Evolutionary conservation across 2,113 vertebrate genomes (phyloP), one percentile per base, ranked within the genome.

Genomic region (Pseudopipra pipra): DNA sequence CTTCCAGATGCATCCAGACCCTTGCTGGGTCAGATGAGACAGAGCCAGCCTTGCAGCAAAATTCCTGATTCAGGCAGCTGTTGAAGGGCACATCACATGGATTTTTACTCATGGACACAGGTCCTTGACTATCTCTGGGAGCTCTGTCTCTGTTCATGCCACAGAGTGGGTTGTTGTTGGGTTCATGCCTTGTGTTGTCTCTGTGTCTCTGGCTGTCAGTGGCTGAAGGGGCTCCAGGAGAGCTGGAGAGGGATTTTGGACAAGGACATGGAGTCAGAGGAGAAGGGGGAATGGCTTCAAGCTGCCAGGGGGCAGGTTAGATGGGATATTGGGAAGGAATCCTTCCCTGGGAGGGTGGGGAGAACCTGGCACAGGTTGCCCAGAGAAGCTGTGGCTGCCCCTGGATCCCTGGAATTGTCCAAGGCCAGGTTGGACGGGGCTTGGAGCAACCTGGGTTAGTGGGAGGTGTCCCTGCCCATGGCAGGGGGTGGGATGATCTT

Each of bases 341-440:
- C 2, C 0, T 2, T 55, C 1, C 1, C 41, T 73, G 7, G 6
- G n/a, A 65, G 41, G 18, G 19, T 1, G 28, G 1, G 1, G 2
- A 65, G n/a, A n/a, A 23, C 49, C 82, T 65, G 59, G 35, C 54
- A 49, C 35, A 49, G 65, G 22, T 1, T 39, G 41, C 18, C 23
- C 54, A 49, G 43, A 41, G 68, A 0, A 65, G 59, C 58, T 73
- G 58, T 39, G 49, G 27, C 58, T 85, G 58, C 14, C 14, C 23
- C 41, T 51, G 49, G 49, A 55, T 85, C 59, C 28, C 70, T 55
- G 49, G n/a, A 0, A 85, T 59, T 65, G 70, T 12, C n/a, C 49
- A 4, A 84, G 33, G 22, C 33, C 11, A 2, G 16, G 21, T 0
- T 73, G 46, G 46, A 52, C 1, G 1, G 31, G 20, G 31, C 56